These are phyloP conservation scores for Chaetogeoica ovagalla DNA, from an alignment of 2,888 invertebrate species.

Conservation along the genomic window DNA sequence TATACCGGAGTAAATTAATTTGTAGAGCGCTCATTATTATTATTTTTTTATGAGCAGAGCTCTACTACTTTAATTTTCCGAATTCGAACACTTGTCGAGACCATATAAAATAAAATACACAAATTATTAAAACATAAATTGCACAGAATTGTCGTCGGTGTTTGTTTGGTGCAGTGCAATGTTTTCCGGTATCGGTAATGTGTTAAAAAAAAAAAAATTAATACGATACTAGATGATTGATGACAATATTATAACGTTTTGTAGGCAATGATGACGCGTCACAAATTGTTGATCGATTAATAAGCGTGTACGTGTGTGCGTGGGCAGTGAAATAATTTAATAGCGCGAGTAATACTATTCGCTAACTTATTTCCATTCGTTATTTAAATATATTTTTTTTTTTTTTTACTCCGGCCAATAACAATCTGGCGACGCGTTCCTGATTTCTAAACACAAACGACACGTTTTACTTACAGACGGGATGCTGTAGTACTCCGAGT, in stretches of 20 bases:
- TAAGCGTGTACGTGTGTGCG: not conserved
- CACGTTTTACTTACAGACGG: not conserved
- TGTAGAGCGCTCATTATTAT: too few relatives aligned
- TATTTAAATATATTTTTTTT: conserved; percentile 1
- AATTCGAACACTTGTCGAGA: too few relatives aligned
- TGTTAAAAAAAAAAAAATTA: too few relatives aligned
- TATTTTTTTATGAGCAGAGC: too few relatives aligned
- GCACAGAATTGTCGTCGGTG: too few relatives aligned
- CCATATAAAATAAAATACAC: too few relatives aligned
- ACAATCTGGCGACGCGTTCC: not conserved
- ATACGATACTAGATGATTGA: not conserved
- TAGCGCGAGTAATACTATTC: not conserved
- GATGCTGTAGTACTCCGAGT: too few relatives aligned
- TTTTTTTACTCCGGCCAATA: not conserved
- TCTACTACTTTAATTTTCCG: too few relatives aligned
- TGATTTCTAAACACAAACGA: conserved; percentile 22
- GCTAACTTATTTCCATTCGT: not conserved
- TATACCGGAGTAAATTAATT: too few relatives aligned
- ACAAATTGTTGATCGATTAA: not conserved
- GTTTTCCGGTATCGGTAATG: too few relatives aligned
- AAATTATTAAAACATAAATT: too few relatives aligned
- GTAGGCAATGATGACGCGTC: not conserved
- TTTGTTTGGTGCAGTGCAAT: too few relatives aligned
- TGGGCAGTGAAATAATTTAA: conserved; percentile 3
- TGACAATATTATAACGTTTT: not conserved